Evolutionary conservation across 2,888 invertebrate species (phyloP).

Genomic region (Tipula helvola): DNA sequence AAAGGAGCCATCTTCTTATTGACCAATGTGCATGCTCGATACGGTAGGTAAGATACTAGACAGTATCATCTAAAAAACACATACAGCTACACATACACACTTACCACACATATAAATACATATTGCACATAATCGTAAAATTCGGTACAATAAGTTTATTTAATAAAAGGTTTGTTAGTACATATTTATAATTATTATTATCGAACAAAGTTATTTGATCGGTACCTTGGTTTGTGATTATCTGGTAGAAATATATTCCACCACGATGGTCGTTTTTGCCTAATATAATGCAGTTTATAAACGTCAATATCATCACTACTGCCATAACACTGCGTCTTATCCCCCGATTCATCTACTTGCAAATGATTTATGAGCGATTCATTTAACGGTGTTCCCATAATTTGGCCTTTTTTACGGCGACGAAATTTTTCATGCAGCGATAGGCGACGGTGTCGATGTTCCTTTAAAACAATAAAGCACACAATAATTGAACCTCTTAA

Average conservation of each 20-base stretch:
- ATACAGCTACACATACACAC: too few species aligned
- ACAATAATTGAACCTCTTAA: not conserved
- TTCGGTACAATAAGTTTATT: not conserved
- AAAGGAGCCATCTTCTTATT: too few species aligned
- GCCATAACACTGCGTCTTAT: conserved; percentile 18
- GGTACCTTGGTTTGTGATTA: conserved; percentile 52
- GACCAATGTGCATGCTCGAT: too few species aligned
- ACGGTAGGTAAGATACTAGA: too few species aligned
- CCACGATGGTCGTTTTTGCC: conserved; percentile 69
- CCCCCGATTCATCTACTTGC: not conserved
- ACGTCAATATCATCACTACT: conserved; percentile 18
- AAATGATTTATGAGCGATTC: not conserved
- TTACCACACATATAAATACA: not conserved
- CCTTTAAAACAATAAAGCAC: conserved; percentile 20
- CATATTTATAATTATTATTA: not conserved
- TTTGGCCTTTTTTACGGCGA: conserved; percentile 27
- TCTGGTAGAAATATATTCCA: conserved; percentile 81
- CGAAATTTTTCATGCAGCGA: conserved; percentile 34
- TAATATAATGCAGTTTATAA: conserved; percentile 35
- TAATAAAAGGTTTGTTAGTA: conserved; percentile 17
- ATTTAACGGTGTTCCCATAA: conserved; percentile 7
- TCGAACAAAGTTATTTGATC: not conserved
- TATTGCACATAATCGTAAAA: not conserved
- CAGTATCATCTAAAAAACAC: too few species aligned
- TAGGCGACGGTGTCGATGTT: conserved; percentile 32